Evolutionary conservation across 2,113 vertebrate genomes (phyloP).

Genomic region (Gymnorhina tibicen): DNA sequence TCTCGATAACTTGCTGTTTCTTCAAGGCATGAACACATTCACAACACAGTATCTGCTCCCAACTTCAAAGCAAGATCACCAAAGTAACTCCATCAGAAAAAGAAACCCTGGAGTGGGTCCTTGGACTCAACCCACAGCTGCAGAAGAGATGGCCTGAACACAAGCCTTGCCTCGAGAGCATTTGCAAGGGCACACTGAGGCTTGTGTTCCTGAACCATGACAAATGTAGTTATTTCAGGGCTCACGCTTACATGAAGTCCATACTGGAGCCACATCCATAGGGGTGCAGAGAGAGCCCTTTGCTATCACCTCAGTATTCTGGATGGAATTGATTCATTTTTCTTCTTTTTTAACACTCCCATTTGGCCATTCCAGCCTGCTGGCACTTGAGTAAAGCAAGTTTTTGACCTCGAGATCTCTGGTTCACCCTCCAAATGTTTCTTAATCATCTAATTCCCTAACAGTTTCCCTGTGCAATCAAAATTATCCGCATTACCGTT

Average conservation of each 20-base stretch:
- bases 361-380: not conserved
- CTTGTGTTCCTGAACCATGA: accelerated
- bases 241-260: accelerated
- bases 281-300: not conserved
- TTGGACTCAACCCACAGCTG: not conserved
- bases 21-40: not conserved
- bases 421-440: not conserved
- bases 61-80: not conserved
- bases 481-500: accelerated
- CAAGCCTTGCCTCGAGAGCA: not conserved
- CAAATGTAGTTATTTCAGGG: not conserved
- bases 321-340: accelerated
- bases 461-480: not conserved
- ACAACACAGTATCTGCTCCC: not conserved
- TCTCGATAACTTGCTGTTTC: accelerated
- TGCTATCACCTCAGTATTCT: not conserved
- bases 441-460: not conserved
- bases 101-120: accelerated
- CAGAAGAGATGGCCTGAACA: not conserved
- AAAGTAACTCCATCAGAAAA: not conserved
- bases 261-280: accelerated
- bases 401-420: not conserved
- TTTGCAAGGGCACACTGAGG: not conserved
- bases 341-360: not conserved
- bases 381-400: not conserved